phyloP scores from a whole-genome alignment of 2,113 vertebrate species.

The Sphaerodactylus townsendi region DNA sequence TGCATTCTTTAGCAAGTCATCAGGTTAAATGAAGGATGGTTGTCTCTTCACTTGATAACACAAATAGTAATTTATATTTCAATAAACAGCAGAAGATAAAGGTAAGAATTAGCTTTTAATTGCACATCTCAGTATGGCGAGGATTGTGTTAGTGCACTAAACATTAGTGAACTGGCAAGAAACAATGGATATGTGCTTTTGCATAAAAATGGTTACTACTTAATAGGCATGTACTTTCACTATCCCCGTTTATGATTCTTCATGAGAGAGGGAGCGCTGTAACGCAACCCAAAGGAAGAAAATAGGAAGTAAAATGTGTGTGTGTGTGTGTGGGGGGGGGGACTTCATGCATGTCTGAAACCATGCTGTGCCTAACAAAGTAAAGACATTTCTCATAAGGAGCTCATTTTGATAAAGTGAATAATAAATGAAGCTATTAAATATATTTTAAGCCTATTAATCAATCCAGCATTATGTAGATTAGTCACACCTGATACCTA shows the following conservation, averaged over 20 bases:
- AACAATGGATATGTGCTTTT: neutral
- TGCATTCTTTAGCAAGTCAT: neutral
- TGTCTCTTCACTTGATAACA: neutral
- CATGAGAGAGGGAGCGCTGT: neutral
- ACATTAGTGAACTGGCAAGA: neutral
- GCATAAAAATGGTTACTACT: neutral
- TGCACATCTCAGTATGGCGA: neutral
- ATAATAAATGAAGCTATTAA: neutral
- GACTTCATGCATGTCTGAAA: neutral
- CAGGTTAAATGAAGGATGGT: neutral
- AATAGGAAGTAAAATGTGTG: neutral
- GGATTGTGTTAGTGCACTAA: too few relatives aligned
- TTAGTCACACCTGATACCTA: neutral
- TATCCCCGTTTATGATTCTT: neutral
- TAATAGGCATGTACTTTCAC: too few relatives aligned
- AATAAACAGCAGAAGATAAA: neutral
- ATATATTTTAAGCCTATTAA: neutral
- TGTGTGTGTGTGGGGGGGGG: too few relatives aligned
- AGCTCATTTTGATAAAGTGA: neutral
- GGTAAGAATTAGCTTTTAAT: neutral
- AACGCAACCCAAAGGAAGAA: neutral
- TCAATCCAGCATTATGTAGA: neutral
- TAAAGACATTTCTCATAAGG: neutral
- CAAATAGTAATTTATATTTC: neutral
- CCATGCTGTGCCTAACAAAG: neutral